phyloP scores from a whole-genome alignment of 1,140 invertebrate species.

The Teleogryllus occipitalis region DNA sequence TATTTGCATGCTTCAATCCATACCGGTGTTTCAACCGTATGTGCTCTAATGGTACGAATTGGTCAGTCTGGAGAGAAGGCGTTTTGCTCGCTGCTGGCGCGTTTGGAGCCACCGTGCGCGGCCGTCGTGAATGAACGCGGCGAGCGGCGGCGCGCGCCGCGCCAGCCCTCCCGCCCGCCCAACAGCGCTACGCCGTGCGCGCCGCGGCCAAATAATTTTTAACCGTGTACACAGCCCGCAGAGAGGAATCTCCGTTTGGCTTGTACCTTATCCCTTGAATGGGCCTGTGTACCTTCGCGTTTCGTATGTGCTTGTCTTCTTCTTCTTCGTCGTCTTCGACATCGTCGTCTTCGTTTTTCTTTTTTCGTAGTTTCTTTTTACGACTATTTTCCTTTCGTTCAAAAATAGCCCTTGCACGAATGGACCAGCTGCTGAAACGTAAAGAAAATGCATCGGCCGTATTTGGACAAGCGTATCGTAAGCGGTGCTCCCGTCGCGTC shows the following conservation, averaged over 20 bases:
- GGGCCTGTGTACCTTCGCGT: not conserved
- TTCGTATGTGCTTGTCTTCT: not conserved
- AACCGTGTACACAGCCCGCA: not conserved
- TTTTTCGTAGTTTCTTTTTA: too few species aligned
- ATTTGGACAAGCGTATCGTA: not conserved
- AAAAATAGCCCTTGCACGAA: not conserved
- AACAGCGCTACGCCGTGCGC: not conserved
- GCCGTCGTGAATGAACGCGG: not conserved
- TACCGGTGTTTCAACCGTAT: too few species aligned
- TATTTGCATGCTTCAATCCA: too few species aligned
- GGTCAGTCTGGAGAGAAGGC: too few species aligned
- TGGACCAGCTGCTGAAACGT: not conserved
- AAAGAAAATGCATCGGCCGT: too few species aligned
- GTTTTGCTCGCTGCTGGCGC: not conserved
- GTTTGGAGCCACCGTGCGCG: not conserved
- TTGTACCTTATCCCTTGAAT: conserved; percentile 1
- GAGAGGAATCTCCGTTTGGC: not conserved
- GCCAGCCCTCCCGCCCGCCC: too few species aligned
- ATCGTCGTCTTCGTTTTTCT: not conserved
- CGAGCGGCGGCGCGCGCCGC: too few species aligned
- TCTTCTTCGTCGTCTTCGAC: not conserved
- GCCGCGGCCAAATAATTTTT: not conserved
- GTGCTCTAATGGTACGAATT: too few species aligned
- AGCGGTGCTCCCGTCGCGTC: too few species aligned
- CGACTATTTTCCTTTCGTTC: not conserved